Percentiles rank a stretch among this genome's conserved stretches.
These are phyloP conservation scores for Chymomyza caudatula DNA, from an alignment of 2,888 invertebrate genomes.

Conservation along the genomic window DNA sequence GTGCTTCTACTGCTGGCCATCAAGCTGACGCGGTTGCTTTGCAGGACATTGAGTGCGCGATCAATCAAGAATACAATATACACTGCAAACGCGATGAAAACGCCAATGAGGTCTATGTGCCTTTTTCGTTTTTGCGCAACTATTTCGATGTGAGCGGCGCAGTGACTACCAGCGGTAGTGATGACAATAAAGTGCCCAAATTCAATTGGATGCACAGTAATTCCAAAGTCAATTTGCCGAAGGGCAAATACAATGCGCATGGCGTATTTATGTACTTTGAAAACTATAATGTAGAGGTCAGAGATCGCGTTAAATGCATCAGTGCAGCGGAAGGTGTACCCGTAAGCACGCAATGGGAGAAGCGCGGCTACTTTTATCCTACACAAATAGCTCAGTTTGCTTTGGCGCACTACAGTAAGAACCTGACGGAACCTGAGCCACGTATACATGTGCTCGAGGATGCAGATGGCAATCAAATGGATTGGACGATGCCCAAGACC, in stretches of 20 bases:
- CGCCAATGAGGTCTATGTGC: conserved; percentile 88
- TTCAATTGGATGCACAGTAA: conserved; percentile 98
- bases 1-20: conserved; percentile 29
- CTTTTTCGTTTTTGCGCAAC: conserved; percentile 94
- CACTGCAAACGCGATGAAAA: conserved; percentile 88
- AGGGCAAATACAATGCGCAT: conserved; percentile 91
- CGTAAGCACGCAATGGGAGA: conserved; percentile 98
- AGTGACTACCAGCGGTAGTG: conserved; percentile 76
- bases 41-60: conserved; percentile 89
- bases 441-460: conserved; percentile 86
- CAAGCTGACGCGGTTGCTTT: conserved; percentile 22
- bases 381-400: conserved; percentile 99
- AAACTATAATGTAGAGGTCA: conserved; percentile 96
- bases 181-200: conserved; percentile 80
- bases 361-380: conserved; percentile 96
- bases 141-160: conserved; percentile 97
- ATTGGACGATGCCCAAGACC: conserved; percentile 87
- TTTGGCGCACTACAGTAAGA: conserved; percentile 97
- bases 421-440: conserved; percentile 91
- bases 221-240: conserved; percentile 92
- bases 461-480: conserved; percentile 83
- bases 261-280: conserved; percentile 98
- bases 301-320: conserved; percentile 97
- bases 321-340: conserved; percentile 96
- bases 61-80: conserved; percentile 91